Evolutionary conservation across 2,113 vertebrate species (phyloP), one percentile per base, ranked within the genome.

Genomic region (Rostratula benghalensis): DNA sequence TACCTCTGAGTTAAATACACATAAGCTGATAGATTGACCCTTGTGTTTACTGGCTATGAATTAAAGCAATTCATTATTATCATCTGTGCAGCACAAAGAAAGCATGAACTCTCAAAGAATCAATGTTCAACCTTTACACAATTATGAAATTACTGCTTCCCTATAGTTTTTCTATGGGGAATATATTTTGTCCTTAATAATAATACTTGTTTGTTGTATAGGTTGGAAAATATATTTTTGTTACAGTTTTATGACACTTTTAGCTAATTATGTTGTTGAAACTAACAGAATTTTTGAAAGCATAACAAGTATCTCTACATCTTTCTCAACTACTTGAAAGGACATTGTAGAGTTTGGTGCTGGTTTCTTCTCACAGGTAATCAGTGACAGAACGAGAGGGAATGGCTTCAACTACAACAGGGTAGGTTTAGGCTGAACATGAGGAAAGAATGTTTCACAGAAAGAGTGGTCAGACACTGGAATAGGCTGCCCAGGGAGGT

Each of bases 121-220:
- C 61, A 48, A 21, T 63, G 63, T 79, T 77, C 1, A 6, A 16
- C 27, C 22, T 90, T 87, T 89, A 77, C 54, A 89, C 56, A 87
- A 39, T 95, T 89, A 89, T 51, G 83, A 87, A 87, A 94, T 92
- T 59, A 61, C 21, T 73, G 24, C 45, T 91, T 92, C 33, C 46
- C 46, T 60, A 53, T 6, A 60, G 39, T 24, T 89, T 89, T 88
- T 30, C 39, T 74, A 37, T 76, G 41, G 54, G 56, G 41, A 8
- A 53, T 86, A 51, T 69, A 68, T 63, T 83, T 81, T 87, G 14
- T 54, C 37, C 39, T 78, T 84, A 94, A 31, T 79, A 94, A 80
- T 13, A 75, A 81, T 37, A 56, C 60, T 90, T 90, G 46, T 92
- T 93, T 95, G 30, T 83, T 94, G 69, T 86, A 23, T 64, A 68